These are phyloP conservation scores for Zingel zingel DNA, from an alignment of 2,113 vertebrate genomes.

Conservation along the genomic window DNA sequence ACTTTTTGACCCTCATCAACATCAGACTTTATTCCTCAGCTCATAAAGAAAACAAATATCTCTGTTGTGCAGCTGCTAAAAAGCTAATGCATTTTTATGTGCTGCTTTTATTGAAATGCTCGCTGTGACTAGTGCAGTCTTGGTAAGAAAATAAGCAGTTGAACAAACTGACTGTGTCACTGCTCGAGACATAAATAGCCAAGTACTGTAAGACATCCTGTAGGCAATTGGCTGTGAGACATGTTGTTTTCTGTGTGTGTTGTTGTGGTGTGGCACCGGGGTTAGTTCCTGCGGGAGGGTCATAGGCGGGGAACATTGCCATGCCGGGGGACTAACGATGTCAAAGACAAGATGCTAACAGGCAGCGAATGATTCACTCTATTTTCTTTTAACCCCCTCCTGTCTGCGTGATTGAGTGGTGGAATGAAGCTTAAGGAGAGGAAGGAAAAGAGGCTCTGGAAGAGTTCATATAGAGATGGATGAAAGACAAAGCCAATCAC, in stretches of 20 bases:
- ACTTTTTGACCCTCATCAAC: slow-evolving; percentile 21
- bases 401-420: slow-evolving; percentile 38
- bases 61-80: slow-evolving; percentile 10
- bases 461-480: slow-evolving; percentile 22
- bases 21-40: slow-evolving; percentile 10
- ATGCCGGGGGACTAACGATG: slow-evolving; percentile 65
- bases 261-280: slow-evolving; percentile 28
- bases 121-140: not conserved
- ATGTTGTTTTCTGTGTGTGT: slow-evolving; percentile 47
- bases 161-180: slow-evolving; percentile 50
- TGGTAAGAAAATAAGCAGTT: slow-evolving; percentile 35
- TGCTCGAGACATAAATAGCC: slow-evolving; percentile 58
- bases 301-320: slow-evolving; percentile 28
- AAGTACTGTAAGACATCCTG: slow-evolving; percentile 31
- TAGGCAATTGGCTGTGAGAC: slow-evolving; percentile 59
- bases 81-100: slow-evolving; percentile 27
- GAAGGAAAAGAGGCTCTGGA: not conserved
- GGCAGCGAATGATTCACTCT: slow-evolving; percentile 51
- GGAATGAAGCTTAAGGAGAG: slow-evolving; percentile 16
- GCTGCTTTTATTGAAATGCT: slow-evolving; percentile 16
- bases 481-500: slow-evolving; percentile 30
- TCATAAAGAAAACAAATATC: slow-evolving; percentile 45
- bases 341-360: slow-evolving; percentile 68
- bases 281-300: slow-evolving; percentile 62
- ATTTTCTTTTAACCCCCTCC: slow-evolving; percentile 65